These are phyloP conservation scores for Enteromius argenteus DNA, from an alignment of 2,797 vertebrate genomes.

Conservation along the genomic window DNA sequence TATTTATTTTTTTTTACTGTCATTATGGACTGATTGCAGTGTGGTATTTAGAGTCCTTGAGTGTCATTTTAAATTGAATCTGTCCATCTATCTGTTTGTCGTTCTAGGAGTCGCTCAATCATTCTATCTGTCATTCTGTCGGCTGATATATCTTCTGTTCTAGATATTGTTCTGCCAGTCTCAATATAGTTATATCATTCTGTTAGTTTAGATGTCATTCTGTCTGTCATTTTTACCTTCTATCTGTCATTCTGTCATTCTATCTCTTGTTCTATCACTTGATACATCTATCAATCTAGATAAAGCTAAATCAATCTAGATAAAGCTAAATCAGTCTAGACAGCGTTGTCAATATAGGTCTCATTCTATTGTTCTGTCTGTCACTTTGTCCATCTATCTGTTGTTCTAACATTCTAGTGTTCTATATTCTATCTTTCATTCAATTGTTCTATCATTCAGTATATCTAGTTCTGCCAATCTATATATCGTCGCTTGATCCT, in stretches of 20 bases:
- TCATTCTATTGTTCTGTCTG: not conserved
- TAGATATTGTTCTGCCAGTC: not conserved
- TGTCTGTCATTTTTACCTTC: not conserved
- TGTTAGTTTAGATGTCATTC: not conserved
- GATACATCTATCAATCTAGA: not conserved
- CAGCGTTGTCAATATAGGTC: not conserved
- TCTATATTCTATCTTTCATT: not conserved
- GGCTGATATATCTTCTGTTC: not conserved
- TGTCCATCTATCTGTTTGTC: not conserved
- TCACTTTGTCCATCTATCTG: not conserved
- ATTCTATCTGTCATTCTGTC: not conserved
- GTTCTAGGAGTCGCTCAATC: not conserved
- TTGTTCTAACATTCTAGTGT: not conserved
- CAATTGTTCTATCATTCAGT: not conserved
- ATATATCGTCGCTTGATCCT: not conserved
- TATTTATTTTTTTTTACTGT: not conserved
- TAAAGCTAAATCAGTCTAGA: not conserved
- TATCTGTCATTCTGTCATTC: not conserved
- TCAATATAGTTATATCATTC: not conserved
- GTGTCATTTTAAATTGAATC: not conserved
- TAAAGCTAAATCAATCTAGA: not conserved
- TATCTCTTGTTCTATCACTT: not conserved
- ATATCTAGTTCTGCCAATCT: not conserved
- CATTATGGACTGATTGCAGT: not conserved
- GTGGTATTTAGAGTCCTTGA: not conserved